Percentiles rank a stretch among this genome's conserved stretches.
phyloP scores from a whole-genome alignment of 1,140 invertebrate species.

The Eufriesea mexicana region DNA sequence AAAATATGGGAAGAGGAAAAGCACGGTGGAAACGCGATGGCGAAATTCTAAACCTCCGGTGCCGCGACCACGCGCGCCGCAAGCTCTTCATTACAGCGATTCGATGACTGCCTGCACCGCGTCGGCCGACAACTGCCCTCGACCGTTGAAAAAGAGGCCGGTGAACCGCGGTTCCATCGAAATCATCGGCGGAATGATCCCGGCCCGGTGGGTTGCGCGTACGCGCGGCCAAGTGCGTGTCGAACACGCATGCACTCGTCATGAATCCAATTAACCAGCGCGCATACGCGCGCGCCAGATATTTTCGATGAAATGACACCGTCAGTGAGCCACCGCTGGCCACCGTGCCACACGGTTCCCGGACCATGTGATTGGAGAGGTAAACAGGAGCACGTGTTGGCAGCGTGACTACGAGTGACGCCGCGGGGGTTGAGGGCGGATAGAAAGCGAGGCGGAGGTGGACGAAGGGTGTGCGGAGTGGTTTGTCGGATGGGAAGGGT shows the following conservation, averaged over 20 bases:
- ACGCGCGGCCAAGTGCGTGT: slow-evolving; percentile 25
- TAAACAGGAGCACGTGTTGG: slow-evolving; percentile 82
- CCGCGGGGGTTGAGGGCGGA: slow-evolving; percentile 44
- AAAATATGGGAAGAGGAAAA: background rate
- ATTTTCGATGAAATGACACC: slow-evolving; percentile 56
- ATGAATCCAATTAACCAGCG: slow-evolving; percentile 55
- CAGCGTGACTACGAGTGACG: slow-evolving; percentile 73
- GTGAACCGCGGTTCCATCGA: slow-evolving; percentile 13
- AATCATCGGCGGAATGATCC: slow-evolving; percentile 33
- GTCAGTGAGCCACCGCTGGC: slow-evolving; percentile 43
- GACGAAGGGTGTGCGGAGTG: slow-evolving; percentile 45
- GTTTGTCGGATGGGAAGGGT: slow-evolving; percentile 49
- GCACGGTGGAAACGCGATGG: background rate
- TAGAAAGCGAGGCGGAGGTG: slow-evolving; percentile 19
- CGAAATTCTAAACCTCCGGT: background rate
- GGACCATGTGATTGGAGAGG: slow-evolving; percentile 72
- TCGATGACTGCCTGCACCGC: slow-evolving; percentile 12
- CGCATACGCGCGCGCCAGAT: slow-evolving; percentile 44
- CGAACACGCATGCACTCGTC: slow-evolving; percentile 40
- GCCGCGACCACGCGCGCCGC: too few relatives aligned
- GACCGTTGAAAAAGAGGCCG: slow-evolving; percentile 7
- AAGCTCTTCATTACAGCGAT: slow-evolving; percentile 13
- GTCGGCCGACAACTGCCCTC: background rate
- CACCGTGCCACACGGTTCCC: slow-evolving; percentile 40
- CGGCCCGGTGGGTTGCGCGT: background rate